phyloP scores from a whole-genome alignment of 2,888 invertebrate genomes.

The Amblyjoppa fuscipennis region DNA sequence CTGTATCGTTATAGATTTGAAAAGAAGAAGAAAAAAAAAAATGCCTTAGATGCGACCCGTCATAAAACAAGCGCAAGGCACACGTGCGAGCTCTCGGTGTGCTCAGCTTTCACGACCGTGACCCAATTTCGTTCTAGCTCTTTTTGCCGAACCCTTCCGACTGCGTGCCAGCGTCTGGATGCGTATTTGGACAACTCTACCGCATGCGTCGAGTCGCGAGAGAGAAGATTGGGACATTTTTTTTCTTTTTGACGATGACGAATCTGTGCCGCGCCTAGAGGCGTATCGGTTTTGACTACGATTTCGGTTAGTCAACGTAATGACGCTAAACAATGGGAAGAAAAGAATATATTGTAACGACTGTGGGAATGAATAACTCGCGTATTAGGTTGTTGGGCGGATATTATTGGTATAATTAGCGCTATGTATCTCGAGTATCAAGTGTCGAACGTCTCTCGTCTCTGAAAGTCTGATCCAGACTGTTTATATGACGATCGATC shows the following conservation, averaged over 20 bases:
- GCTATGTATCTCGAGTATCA: too few relatives aligned
- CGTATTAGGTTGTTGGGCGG: too few relatives aligned
- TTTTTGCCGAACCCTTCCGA: conserved; percentile 27
- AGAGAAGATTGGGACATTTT: not conserved
- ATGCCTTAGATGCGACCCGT: conserved; percentile 13
- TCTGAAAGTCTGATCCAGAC: too few relatives aligned
- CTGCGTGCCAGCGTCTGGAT: conserved; percentile 27
- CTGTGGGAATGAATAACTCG: too few relatives aligned
- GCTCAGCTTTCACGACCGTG: conserved; percentile 33
- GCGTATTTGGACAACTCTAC: conserved; percentile 3
- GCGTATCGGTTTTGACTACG: too few relatives aligned
- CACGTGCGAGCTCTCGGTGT: not conserved
- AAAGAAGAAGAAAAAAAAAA: not conserved
- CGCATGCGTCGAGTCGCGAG: not conserved
- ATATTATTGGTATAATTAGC: too few relatives aligned
- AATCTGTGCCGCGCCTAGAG: not conserved
- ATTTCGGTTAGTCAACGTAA: not conserved
- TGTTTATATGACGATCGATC: too few relatives aligned
- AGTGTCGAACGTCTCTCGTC: too few relatives aligned
- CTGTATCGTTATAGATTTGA: conserved; percentile 26
- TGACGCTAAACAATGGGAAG: not conserved
- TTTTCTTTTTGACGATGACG: not conserved
- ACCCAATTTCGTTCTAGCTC: conserved; percentile 49
- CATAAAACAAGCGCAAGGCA: conserved; percentile 2
- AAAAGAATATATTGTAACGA: too few relatives aligned